Base-by-base conservation (phyloP, 2,113 vertebrate species). In the Nycticryphes semicollaris region DNA sequence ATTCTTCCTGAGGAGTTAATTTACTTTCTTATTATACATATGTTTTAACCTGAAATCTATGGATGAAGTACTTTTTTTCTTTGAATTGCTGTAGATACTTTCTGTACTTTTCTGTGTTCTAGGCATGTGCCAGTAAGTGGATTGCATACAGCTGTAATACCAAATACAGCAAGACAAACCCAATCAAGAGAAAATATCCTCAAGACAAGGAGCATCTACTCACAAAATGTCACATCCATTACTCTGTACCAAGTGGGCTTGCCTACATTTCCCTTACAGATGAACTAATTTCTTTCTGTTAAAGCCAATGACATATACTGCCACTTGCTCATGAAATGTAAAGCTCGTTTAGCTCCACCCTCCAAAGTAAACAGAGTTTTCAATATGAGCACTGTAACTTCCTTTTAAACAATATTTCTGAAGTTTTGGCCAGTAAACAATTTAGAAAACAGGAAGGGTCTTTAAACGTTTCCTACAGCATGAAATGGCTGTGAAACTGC, bases 331-430 rank as follows among this genome's bases (percentile, higher is more conserved):
- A 20, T 59, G 45, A 48, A 87, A 70, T 23, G 10, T 35, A 70
- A 35, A 31, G 8, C 15, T 83, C 0, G 0, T 69, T 69, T 47
- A 35, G 14, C 14, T 74, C 30, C 1, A 3, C 30, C 50, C 10
- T 84, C 86, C 1, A 0, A 70, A 54, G 27, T n/a, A 69, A 93
- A 31, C 24, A 41, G 37, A 23, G 16, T 73, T 89, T 86, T 68
- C 33, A 51, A 7, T 41, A 48, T 23, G 33, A 68, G 37, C 39
- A n/a, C 22, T 37, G 31, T 57, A 75, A 57, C 62, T 66, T 73
- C 14, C 50, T 37, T 74, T 78, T 78, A 79, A 69, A 79, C 68
- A 88, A n/a, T 9, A 47, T 69, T 89, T 66, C 50, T 66, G 62
- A 63, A 43, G 14, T 21, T 37, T 62, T 89, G 67, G 18, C 22